Conservation (phyloP, 2,797 vertebrate species). For the Sus cebifrons region DNA sequence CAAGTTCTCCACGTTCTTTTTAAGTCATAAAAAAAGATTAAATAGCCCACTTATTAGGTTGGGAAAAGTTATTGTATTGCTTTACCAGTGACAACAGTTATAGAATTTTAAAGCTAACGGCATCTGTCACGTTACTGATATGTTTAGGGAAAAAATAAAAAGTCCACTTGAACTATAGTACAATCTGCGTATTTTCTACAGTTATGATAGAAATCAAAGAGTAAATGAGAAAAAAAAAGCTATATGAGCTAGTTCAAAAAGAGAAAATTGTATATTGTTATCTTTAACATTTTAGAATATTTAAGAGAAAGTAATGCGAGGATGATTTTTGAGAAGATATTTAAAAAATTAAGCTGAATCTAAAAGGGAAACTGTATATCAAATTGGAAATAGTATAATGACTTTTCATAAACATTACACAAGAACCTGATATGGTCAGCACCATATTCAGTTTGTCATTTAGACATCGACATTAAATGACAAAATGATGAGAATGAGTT, state of each 20-base stretch:
- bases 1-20: slow-evolving; percentile 71
- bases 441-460: background rate
- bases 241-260: background rate
- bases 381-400: background rate
- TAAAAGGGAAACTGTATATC: background rate
- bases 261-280: background rate
- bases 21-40: slow-evolving; percentile 76
- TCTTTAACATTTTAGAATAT: slow-evolving; percentile 29
- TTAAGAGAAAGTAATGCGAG: background rate
- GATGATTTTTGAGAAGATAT: background rate
- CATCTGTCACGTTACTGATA: background rate
- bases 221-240: background rate
- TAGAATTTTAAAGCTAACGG: slow-evolving; percentile 63
- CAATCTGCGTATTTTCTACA: background rate
- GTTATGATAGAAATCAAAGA: background rate
- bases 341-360: background rate
- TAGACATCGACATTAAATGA: background rate
- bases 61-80: slow-evolving; percentile 46
- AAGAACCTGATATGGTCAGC: background rate
- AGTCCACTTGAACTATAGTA: background rate
- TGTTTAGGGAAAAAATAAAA: slow-evolving; percentile 22
- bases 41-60: slow-evolving; percentile 73
- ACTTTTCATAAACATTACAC: background rate
- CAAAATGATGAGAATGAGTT: background rate
- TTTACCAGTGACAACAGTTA: slow-evolving; percentile 37